Conservation (phyloP, 2,888 invertebrate genomes). For the Drosophila anomalata region DNA sequence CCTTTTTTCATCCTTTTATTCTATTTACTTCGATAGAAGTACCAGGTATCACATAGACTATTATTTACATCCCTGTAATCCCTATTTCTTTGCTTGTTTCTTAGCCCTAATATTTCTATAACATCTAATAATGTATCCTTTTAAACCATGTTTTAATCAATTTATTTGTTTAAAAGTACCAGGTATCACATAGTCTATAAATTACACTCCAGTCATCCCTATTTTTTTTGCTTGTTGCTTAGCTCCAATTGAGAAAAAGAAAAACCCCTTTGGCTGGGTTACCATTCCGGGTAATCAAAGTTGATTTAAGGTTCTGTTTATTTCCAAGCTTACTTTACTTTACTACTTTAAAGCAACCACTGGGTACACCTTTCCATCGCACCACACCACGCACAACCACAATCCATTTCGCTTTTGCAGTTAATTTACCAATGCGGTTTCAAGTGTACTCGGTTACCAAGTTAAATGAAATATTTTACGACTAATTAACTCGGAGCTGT, state of each 20-base stretch:
- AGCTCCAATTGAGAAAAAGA: conserved; percentile 1
- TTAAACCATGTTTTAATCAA: no score
- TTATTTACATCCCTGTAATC: neutral
- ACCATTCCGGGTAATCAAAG: conserved; percentile 24
- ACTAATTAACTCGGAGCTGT: conserved; percentile 2
- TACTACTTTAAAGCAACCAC: conserved; percentile 1
- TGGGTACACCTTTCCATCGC: neutral
- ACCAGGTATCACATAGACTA: neutral
- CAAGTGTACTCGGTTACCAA: conserved; percentile 1
- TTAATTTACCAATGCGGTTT: conserved; percentile 5
- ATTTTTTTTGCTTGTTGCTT: neutral
- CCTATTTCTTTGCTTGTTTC: neutral
- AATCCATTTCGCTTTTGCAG: conserved; percentile 2
- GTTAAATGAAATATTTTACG: conserved; percentile 8
- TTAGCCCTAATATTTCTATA: no score
- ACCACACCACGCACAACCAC: neutral
- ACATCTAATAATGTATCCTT: no score
- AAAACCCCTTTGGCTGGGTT: neutral
- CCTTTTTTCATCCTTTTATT: no score
- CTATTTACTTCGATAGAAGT: no score
- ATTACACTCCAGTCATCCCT: neutral
- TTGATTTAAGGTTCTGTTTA: conserved; percentile 20
- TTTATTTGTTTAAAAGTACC: no score
- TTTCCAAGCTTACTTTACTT: conserved; percentile 1
- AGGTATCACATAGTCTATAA: neutral